These are phyloP conservation scores for Octonoba sinensis DNA, from an alignment of 2,888 invertebrate genomes.

Conservation along the genomic window DNA sequence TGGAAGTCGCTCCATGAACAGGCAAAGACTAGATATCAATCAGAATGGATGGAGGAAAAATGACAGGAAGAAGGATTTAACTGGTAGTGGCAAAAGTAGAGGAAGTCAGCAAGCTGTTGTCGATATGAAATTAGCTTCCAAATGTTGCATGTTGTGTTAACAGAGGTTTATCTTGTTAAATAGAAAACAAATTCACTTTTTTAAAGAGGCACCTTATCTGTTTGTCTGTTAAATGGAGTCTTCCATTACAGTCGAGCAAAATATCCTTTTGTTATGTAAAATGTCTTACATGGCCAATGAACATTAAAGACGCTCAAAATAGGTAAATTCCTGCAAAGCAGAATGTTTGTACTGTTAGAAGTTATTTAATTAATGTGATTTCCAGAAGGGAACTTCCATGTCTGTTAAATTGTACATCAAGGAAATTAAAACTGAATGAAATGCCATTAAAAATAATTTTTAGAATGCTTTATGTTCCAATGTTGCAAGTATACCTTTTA, in stretches of 20 bases:
- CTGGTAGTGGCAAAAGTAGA: constrained; percentile 21
- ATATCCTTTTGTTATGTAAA: constrained; percentile 32
- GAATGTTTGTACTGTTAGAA: not conserved
- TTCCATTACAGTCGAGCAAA: constrained; percentile 33
- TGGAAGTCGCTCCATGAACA: constrained; percentile 37
- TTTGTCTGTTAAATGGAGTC: constrained; percentile 34
- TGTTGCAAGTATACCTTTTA: too few relatives aligned
- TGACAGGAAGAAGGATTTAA: constrained; percentile 41
- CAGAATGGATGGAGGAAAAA: constrained; percentile 66
- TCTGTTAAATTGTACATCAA: too few relatives aligned
- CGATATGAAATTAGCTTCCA: constrained; percentile 65
- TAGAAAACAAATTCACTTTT: constrained; percentile 38
- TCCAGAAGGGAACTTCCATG: not conserved
- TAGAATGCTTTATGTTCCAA: too few relatives aligned
- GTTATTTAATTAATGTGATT: not conserved
- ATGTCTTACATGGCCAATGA: constrained; percentile 18
- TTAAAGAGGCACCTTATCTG: constrained; percentile 26
- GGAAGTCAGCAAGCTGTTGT: constrained; percentile 58
- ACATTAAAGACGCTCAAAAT: constrained; percentile 49
- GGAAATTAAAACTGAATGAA: too few relatives aligned
- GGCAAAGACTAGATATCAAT: constrained; percentile 66
- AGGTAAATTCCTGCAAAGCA: constrained; percentile 31
- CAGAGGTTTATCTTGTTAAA: constrained; percentile 59
- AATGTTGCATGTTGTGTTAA: constrained; percentile 65
- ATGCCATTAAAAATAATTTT: too few relatives aligned